A percentile compares a stretch with the other conserved stretches of the same genome.
phyloP scores from a whole-genome alignment of 2,113 vertebrate species.

The Bombycilla garrulus region DNA sequence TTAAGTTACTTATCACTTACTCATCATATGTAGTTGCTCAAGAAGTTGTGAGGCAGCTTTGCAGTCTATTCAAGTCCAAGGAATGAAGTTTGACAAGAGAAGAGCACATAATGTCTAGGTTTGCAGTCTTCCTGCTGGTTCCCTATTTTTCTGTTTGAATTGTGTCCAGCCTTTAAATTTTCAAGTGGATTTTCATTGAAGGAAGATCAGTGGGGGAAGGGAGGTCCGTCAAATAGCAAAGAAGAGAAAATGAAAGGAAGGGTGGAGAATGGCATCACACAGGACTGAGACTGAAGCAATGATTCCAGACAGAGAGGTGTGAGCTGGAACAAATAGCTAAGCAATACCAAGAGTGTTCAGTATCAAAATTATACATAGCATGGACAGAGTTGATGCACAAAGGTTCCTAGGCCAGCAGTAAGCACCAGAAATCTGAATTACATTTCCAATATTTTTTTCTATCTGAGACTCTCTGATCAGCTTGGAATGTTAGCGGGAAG shows the following conservation, averaged over 20 bases:
- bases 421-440: background rate
- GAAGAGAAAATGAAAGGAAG: background rate
- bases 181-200: background rate
- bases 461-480: background rate
- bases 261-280: background rate
- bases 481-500: background rate
- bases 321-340: background rate
- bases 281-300: background rate
- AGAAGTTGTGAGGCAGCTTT: background rate
- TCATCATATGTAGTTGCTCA: background rate
- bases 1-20: background rate
- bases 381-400: background rate
- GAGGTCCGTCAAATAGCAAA: background rate
- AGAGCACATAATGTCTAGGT: background rate
- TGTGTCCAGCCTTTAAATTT: background rate
- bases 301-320: background rate
- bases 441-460: background rate
- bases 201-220: background rate
- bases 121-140: background rate
- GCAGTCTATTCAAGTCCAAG: background rate
- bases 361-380: background rate
- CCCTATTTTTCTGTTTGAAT: background rate
- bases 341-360: background rate
- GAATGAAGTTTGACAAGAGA: background rate
- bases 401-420: background rate